These are phyloP conservation scores for Metallyticus violacea DNA, from an alignment of 2,888 invertebrate species.

Conservation along the genomic window DNA sequence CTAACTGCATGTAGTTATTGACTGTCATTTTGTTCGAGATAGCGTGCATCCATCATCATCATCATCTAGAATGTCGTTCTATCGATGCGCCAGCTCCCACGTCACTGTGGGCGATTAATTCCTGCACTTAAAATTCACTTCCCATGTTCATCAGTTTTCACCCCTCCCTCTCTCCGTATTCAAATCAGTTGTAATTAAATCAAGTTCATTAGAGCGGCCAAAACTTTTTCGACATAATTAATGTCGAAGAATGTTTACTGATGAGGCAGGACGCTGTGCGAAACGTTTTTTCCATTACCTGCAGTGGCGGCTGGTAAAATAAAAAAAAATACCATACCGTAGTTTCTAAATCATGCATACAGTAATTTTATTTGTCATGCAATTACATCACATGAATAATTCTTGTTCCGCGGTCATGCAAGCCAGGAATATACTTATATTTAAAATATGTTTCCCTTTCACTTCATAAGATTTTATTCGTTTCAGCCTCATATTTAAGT, in stretches of 20 bases:
- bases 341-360: not conserved
- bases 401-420: too few species aligned
- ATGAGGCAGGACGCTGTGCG: not conserved
- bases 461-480: too few species aligned
- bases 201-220: not conserved
- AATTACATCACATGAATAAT: too few species aligned
- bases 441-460: too few species aligned
- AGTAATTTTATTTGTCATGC: not conserved
- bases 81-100: not conserved
- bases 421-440: too few species aligned
- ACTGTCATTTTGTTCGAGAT: not conserved
- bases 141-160: not conserved
- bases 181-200: constrained; percentile 1
- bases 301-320: not conserved
- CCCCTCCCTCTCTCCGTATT: not conserved
- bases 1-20: not conserved
- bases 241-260: constrained; percentile 9
- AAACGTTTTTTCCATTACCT: not conserved
- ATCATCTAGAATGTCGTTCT: too few species aligned
- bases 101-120: not conserved
- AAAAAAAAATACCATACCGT: not conserved
- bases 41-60: not conserved
- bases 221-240: constrained; percentile 8
- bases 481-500: too few species aligned
- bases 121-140: not conserved